Evolutionary conservation across 2,888 invertebrate species (phyloP), one percentile per base, ranked within the genome.

Genomic region (Incurvaria masculella): DNA sequence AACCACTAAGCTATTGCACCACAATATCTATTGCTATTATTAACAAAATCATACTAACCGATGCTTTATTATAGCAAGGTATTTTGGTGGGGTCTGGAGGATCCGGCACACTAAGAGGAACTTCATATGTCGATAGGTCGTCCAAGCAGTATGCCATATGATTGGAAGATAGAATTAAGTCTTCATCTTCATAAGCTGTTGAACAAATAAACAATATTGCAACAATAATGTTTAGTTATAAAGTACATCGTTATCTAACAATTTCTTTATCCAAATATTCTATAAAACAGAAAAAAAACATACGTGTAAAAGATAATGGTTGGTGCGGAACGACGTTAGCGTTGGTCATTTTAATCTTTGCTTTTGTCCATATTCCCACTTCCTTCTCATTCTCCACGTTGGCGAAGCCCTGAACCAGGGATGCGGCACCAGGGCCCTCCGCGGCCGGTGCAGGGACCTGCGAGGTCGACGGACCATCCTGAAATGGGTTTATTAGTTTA

Each of bases 61-160:
- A 76, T 54, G 81, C 64, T 63, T 88, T 88, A 60, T 85, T 83
- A 65, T 89, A 89, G 82, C 86, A 86, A 38, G 84, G 75, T 55
- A 80, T 78, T 64, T 82, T 81, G 2, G 74, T 79, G 43, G 82
- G 73, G 62, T 86, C 84, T 42, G 75, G 72, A 21, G 83, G 82
- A 57, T 87, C 87, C 61, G 84, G 84, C 62, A 82, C 76, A 60
- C 76, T 81, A 39, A 86, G 66, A 57, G 79, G 76, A 55, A 81
- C 79, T 57, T 70, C 70, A 64, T 81, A 82, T 55, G 75, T 64
- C 52, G 4, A 3, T 4, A 81, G 73, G 56, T 81, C 80, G 59
- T 83, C 84, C 50, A 72, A 61, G 61, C 79, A 75, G 59, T 74
- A 74, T 52, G 74, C 62, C 69, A 75, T 59, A 59, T 79, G 78